Evolutionary conservation across 2,113 vertebrate genomes (phyloP).

Genomic region (Herpetotheres cachinnans): DNA sequence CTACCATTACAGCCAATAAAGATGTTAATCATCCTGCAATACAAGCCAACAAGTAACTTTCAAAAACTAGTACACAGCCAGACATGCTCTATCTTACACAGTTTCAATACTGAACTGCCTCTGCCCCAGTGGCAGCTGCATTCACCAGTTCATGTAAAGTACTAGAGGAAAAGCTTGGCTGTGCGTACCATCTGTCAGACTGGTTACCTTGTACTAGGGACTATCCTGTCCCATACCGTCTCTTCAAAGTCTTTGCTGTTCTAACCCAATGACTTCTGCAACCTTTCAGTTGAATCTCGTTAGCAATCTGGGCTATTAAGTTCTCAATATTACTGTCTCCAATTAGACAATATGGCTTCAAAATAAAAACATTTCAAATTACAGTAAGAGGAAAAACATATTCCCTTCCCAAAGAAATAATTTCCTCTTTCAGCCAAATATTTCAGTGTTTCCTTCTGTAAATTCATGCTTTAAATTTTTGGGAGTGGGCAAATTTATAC

Average conservation of each 20-base stretch:
- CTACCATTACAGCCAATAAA: slow-evolving; percentile 40
- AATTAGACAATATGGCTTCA: not conserved
- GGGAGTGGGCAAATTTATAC: not conserved
- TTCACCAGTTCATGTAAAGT: not conserved
- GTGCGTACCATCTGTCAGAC: not conserved
- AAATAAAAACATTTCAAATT: not conserved
- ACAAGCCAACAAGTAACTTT: slow-evolving; percentile 6
- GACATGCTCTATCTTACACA: not conserved
- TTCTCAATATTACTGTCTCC: not conserved
- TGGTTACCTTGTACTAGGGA: not conserved
- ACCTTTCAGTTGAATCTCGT: not conserved
- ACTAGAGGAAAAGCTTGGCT: not conserved
- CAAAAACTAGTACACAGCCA: not conserved
- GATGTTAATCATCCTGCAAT: slow-evolving; percentile 9
- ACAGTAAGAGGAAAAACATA: not conserved
- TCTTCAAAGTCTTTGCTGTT: not conserved
- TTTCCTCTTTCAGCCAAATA: not conserved
- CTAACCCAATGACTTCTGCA: not conserved
- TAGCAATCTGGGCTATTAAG: not conserved
- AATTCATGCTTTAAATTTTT: not conserved
- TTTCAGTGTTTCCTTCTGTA: not conserved
- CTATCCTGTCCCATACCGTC: not conserved
- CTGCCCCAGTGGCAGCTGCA: not conserved
- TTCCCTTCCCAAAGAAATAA: not conserved
- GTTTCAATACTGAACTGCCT: not conserved